A percentile compares a stretch with the other conserved stretches of the same genome.
phyloP scores from a whole-genome alignment of 2,797 vertebrate genomes.

The Syngnathus acus region DNA sequence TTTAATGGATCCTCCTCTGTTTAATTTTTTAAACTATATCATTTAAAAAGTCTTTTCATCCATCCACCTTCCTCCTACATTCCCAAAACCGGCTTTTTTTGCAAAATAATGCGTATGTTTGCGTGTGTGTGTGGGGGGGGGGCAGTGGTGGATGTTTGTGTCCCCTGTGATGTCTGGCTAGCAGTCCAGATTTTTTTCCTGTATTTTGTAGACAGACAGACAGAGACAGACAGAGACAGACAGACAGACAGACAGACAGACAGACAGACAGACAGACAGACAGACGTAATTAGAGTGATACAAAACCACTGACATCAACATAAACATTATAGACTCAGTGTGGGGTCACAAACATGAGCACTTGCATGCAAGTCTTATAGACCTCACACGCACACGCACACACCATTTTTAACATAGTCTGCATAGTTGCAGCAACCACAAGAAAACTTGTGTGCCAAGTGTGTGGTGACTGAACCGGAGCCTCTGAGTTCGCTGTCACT shows the following conservation, averaged over 20 bases:
- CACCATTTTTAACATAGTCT: conserved; percentile 65
- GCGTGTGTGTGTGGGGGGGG: no score
- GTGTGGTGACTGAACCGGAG: conserved; percentile 61
- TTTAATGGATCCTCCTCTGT: neutral
- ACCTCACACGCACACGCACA: conserved; percentile 5
- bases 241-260: neutral
- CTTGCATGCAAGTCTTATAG: conserved; percentile 1
- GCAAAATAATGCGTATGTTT: no score
- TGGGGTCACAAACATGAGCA: conserved; percentile 1
- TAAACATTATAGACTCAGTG: neutral
- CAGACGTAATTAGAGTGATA: neutral
- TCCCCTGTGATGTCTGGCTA: no score
- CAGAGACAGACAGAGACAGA: neutral
- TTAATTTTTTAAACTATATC: no score
- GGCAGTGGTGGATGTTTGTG: no score
- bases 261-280: neutral
- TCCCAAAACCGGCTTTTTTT: no score
- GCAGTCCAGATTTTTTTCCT: no score
- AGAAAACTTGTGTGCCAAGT: conserved; percentile 68
- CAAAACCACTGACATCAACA: conserved; percentile 3
- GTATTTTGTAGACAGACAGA: neutral
- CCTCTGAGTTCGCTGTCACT: conserved; percentile 39
- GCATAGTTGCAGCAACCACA: conserved; percentile 71
- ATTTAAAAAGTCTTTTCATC: no score
- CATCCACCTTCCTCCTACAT: no score